phyloP scores from a whole-genome alignment of 2,797 vertebrate genomes.

The Hydrolagus colliei region DNA sequence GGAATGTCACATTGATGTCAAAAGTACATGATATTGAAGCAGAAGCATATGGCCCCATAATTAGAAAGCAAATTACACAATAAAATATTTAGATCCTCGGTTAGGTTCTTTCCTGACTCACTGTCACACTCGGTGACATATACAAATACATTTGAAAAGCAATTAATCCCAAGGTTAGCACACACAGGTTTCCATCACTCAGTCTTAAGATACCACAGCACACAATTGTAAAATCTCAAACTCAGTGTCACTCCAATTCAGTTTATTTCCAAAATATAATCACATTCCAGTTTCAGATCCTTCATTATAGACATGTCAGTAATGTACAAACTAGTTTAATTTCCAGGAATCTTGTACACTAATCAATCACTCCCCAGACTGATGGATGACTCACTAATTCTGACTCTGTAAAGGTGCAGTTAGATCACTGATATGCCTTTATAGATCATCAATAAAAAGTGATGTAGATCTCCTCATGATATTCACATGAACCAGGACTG shows the following conservation, averaged over 20 bases:
- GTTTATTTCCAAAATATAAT: neutral
- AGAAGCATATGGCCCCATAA: neutral
- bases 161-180: conserved; percentile 29
- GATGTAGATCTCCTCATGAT: too few relatives aligned
- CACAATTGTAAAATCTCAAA: neutral
- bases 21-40: neutral
- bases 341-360: neutral
- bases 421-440: too few relatives aligned
- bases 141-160: conserved; percentile 30
- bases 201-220: neutral
- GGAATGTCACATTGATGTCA: conserved; percentile 15
- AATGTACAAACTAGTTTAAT: neutral
- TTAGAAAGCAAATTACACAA: conserved; percentile 21
- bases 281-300: neutral
- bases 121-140: conserved; percentile 9
- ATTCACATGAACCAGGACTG: neutral
- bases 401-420: neutral
- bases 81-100: conserved; percentile 29
- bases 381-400: neutral
- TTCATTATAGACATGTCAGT: neutral
- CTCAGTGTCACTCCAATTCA: neutral
- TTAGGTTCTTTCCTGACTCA: neutral
- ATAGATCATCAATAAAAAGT: too few relatives aligned
- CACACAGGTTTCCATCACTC: neutral
- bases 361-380: neutral